Evolutionary conservation across 1,140 invertebrate genomes (phyloP), one percentile per base, ranked within the genome.

Genomic region (Zaprionus tsacasi): DNA sequence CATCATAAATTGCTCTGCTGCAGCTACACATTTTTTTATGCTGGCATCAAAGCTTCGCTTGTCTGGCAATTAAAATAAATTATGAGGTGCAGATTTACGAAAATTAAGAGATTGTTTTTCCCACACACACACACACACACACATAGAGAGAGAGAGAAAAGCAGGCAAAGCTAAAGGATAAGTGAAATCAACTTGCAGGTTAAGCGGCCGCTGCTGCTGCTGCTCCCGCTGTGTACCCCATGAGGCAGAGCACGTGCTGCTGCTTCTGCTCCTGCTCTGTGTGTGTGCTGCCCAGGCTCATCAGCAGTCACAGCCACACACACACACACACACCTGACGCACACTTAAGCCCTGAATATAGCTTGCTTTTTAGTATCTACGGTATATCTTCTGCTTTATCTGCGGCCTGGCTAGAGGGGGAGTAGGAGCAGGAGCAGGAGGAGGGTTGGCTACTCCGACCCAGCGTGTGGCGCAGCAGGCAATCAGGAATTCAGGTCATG

Each of bases 81-180:
- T 91, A 91, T 91, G 89, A 91, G 82, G 89, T 91, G 89, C 86
- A 91, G 87, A 91, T 91, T 91, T 86, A 82, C 86, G 89, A 90
- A 91, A 91, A 91, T 91, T 91, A 91, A 91, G 85, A 86, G 88
- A 89, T 89, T 87, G 83, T 87, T 88, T 88, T 83, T 72, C 65
- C 66, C 21, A 17, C 33, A 17, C 59, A 58, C 67, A 65, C 65
- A 71, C 69, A 71, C 40, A 59, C 69, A 79, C 70, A 83, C 72
- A 75, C 75, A 45, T 3, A 30, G 21, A 43, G 0, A 43, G 13
- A n/a, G 21, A 17, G 12, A 55, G 52, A 55, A 15, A 8, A 8
- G 40, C 40, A 45, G 25, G 52, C 50, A 64, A 63, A 64, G 66
- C 77, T 78, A 82, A 75, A 76, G 82, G 76, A 88, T 82, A 91